Percentiles rank a stretch among this genome's conserved stretches.
phyloP scores from a whole-genome alignment of 2,797 vertebrate species.

The Mus caroli region DNA sequence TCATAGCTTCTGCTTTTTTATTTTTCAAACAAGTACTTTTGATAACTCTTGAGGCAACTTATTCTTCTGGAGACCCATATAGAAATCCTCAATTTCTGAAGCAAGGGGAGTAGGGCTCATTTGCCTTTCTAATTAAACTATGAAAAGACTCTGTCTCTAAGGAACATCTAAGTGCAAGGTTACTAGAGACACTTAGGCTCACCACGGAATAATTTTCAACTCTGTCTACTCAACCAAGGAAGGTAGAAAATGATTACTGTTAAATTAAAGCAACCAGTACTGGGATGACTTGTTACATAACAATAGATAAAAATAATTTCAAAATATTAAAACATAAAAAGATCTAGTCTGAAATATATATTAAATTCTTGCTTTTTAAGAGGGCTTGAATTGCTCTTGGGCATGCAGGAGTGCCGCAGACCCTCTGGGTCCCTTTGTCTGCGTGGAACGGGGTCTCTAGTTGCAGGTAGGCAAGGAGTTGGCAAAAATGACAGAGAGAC shows the following conservation, averaged over 20 bases:
- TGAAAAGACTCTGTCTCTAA: not conserved
- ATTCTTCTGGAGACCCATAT: not conserved
- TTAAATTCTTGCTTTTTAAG: not conserved
- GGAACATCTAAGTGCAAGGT: not conserved
- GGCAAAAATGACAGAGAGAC: too few relatives aligned
- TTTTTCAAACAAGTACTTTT: not conserved
- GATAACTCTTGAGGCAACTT: not conserved
- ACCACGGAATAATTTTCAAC: not conserved
- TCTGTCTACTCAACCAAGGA: not conserved
- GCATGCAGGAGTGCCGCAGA: not conserved
- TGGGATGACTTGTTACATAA: not conserved
- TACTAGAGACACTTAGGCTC: not conserved
- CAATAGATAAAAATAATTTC: not conserved
- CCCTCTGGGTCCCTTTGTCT: too few relatives aligned
- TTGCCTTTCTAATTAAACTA: not conserved
- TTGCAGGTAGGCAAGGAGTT: too few relatives aligned
- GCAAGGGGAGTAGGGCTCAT: not conserved
- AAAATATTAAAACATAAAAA: constrained; percentile 40
- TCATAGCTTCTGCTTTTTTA: not conserved
- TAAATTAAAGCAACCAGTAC: not conserved
- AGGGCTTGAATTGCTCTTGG: not conserved
- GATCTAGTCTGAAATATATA: not conserved
- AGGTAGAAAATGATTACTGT: not conserved
- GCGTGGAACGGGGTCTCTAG: too few relatives aligned
- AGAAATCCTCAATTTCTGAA: not conserved